Conservation (phyloP, 2,888 invertebrate species). For the Chesias legatella region DNA sequence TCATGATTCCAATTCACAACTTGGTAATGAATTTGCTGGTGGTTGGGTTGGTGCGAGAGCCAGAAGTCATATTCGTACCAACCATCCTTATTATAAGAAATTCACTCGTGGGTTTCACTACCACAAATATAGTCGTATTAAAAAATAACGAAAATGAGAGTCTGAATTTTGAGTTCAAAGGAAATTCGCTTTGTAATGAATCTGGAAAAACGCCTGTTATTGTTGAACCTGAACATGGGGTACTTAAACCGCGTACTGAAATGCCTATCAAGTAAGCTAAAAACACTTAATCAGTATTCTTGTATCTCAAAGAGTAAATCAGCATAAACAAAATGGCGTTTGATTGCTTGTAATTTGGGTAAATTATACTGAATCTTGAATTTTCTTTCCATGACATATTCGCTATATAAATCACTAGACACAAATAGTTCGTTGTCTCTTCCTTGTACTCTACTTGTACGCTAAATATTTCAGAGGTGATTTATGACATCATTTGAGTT, state of each 20-base stretch:
- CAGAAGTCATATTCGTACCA: slow-evolving; percentile 80
- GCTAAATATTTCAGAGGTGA: no score
- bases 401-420: no score
- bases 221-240: slow-evolving; percentile 74
- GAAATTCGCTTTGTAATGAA: slow-evolving; percentile 77
- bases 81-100: slow-evolving; percentile 81
- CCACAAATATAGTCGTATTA: slow-evolving; percentile 61
- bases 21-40: slow-evolving; percentile 80
- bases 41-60: slow-evolving; percentile 83
- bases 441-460: no score
- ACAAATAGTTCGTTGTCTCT: no score
- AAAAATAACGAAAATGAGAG: slow-evolving; percentile 77
- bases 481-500: no score
- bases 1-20: slow-evolving; percentile 79
- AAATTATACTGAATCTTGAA: no score
- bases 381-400: no score
- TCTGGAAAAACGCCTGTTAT: slow-evolving; percentile 72
- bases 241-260: slow-evolving; percentile 66
- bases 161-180: slow-evolving; percentile 74
- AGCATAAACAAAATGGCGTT: no score
- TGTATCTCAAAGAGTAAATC: no score
- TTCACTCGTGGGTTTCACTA: slow-evolving; percentile 80
- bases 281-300: no score
- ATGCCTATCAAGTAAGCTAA: slow-evolving; percentile 72
- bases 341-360: no score